These are phyloP conservation scores for Tinea trinotella DNA, from an alignment of 2,888 invertebrate genomes.

Conservation along the genomic window DNA sequence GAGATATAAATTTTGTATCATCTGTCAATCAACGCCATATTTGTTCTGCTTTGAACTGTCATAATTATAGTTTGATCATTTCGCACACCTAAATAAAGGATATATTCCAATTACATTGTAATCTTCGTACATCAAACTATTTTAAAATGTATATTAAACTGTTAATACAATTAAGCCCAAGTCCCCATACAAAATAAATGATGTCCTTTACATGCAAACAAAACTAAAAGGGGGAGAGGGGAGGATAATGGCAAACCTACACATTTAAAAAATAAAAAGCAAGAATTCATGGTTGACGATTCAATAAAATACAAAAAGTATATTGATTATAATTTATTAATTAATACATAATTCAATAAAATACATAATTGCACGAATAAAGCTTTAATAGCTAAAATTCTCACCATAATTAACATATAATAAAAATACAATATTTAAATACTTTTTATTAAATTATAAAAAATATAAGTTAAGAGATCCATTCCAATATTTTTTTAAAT, in stretches of 20 bases:
- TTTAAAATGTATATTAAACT: too few species aligned
- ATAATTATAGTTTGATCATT: too few species aligned
- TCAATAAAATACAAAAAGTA: constrained; percentile 61
- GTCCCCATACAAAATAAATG: too few species aligned
- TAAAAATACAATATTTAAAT: not conserved
- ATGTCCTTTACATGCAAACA: constrained; percentile 43
- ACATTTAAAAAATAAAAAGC: constrained; percentile 54
- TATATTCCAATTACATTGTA: too few species aligned
- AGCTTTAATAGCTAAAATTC: constrained; percentile 1
- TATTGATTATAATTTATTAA: constrained; percentile 37
- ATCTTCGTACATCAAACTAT: too few species aligned
- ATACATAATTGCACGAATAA: constrained; percentile 10
- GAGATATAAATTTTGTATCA: too few species aligned
- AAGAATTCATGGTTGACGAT: constrained; percentile 32
- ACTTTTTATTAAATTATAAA: not conserved
- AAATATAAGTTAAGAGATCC: not conserved
- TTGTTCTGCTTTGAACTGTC: too few species aligned
- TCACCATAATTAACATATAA: not conserved
- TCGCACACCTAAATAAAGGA: too few species aligned
- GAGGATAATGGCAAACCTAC: constrained; percentile 67
- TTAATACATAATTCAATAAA: constrained; percentile 13
- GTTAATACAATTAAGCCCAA: too few species aligned
- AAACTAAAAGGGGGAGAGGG: constrained; percentile 24
- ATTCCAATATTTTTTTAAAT: constrained; percentile 21
- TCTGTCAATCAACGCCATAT: too few species aligned